Percentiles rank a stretch among this genome's conserved stretches.
Evolutionary conservation across 2,888 invertebrate genomes (phyloP).

Genomic region (Scaptomyza flava): DNA sequence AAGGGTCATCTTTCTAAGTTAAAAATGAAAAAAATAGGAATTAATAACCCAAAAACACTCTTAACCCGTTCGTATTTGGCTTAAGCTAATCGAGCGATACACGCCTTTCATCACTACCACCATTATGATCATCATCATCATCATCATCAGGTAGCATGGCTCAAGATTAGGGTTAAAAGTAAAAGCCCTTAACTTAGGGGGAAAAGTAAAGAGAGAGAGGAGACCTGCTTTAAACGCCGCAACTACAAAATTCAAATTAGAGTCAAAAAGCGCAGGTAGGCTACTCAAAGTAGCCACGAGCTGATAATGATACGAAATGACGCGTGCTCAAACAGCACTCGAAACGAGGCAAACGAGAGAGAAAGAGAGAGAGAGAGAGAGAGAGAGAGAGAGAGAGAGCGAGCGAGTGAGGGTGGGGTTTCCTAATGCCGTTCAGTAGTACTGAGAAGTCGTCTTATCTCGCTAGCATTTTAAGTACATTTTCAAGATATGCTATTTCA

Average conservation of each 20-base stretch:
- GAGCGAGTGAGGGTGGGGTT: background rate
- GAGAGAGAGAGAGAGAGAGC: background rate
- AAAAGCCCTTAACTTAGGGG: conserved; percentile 34
- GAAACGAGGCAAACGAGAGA: background rate
- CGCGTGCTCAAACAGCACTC: conserved; percentile 33
- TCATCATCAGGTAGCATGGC: conserved; percentile 38
- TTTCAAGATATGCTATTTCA: conserved; percentile 42
- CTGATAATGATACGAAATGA: conserved; percentile 30
- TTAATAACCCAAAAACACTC: background rate
- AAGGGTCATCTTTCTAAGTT: conserved; percentile 7
- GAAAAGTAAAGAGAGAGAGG: background rate
- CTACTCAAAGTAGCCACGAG: conserved; percentile 8
- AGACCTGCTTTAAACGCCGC: background rate
- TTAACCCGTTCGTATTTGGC: conserved; percentile 34
- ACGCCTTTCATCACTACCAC: conserved; percentile 25
- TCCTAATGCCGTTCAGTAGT: background rate
- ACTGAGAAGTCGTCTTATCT: conserved; percentile 49
- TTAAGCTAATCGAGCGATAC: conserved; percentile 30
- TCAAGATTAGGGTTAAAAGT: conserved; percentile 20
- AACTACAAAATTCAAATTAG: conserved; percentile 43
- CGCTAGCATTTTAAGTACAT: conserved; percentile 36
- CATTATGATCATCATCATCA: conserved; percentile 6
- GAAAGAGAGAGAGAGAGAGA: background rate
- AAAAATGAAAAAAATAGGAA: conserved; percentile 3
- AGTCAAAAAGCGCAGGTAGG: conserved; percentile 49